Percentiles rank a stretch among this genome's conserved stretches.
These are phyloP conservation scores for Coelopa pilipes DNA, from an alignment of 2,888 invertebrate species.

Conservation along the genomic window DNA sequence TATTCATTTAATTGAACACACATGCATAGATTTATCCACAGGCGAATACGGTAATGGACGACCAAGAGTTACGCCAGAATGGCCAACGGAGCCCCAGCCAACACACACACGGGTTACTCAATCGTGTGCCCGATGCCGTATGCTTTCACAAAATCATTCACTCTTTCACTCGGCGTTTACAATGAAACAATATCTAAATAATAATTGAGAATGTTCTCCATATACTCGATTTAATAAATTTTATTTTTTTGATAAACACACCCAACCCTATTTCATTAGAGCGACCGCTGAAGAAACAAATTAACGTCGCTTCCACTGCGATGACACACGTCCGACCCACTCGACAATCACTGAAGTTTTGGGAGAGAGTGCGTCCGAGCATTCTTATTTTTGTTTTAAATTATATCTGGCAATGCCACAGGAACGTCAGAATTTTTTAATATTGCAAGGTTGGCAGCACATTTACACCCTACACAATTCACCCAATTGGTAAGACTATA, in stretches of 20 bases:
- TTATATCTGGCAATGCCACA: too few relatives aligned
- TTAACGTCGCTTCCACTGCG: slow-evolving; percentile 13
- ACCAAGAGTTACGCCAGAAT: background rate
- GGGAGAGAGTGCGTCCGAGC: background rate
- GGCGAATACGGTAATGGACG: too few relatives aligned
- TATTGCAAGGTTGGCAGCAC: slow-evolving; percentile 14
- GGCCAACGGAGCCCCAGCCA: slow-evolving; percentile 29
- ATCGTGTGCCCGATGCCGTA: background rate
- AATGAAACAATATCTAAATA: background rate
- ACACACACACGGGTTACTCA: background rate
- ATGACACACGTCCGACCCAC: background rate
- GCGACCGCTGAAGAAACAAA: slow-evolving; percentile 1
- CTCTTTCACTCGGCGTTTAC: background rate
- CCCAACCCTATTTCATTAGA: slow-evolving; percentile 13
- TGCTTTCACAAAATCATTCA: too few relatives aligned
- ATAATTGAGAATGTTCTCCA: background rate
- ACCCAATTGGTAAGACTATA: background rate
- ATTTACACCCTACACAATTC: background rate
- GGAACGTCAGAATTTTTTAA: background rate
- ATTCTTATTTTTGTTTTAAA: too few relatives aligned
- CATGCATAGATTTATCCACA: background rate
- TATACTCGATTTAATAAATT: background rate
- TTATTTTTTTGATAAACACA: slow-evolving; percentile 3
- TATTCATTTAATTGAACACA: background rate
- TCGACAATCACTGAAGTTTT: slow-evolving; percentile 35